phyloP scores from a whole-genome alignment of 2,888 invertebrate species.

The Brachypterus glaber region DNA sequence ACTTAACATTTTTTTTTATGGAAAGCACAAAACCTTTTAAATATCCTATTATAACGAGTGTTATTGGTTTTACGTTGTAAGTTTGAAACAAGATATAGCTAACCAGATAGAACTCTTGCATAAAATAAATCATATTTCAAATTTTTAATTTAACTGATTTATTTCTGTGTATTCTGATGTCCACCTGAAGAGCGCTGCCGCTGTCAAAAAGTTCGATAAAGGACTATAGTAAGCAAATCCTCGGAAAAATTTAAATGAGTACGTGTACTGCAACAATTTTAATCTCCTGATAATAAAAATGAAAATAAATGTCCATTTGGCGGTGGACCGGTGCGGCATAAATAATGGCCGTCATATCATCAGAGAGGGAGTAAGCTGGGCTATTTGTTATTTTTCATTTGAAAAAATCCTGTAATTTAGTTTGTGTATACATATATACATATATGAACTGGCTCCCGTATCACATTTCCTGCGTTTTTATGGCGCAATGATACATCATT shows the following conservation, averaged over 20 bases:
- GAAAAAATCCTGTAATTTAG: conserved; percentile 45
- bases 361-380: conserved; percentile 41
- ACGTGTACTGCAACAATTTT: conserved; percentile 42
- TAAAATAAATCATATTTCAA: no score
- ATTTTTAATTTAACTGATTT: no score
- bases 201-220: conserved; percentile 28
- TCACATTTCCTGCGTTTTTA: conserved; percentile 45
- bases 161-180: no score
- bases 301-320: conserved; percentile 42
- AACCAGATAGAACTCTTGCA: no score
- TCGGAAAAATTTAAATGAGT: conserved; percentile 38
- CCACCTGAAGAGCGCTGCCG: conserved; percentile 33
- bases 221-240: conserved; percentile 30
- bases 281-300: conserved; percentile 44
- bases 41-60: no score
- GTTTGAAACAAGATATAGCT: no score
- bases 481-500: conserved; percentile 45
- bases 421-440: conserved; percentile 43
- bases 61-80: no score
- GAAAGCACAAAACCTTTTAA: no score
- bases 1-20: no score
- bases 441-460: conserved; percentile 39
- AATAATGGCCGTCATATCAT: conserved; percentile 43
- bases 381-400: conserved; percentile 45
- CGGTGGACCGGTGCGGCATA: conserved; percentile 36